Base-by-base conservation (phyloP, 1,140 invertebrate genomes). In the Leptopilina boulardi region DNA sequence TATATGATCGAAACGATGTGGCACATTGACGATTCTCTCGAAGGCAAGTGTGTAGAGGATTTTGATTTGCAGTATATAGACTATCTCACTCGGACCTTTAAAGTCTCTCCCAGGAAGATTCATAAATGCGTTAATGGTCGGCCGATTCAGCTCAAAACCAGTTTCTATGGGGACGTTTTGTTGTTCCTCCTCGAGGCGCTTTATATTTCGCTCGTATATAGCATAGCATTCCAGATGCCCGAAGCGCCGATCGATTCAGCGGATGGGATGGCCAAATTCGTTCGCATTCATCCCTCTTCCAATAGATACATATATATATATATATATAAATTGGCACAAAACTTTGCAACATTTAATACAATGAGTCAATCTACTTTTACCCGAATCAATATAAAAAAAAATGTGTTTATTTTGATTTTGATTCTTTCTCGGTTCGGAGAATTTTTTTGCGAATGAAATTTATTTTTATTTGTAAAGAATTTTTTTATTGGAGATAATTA, bases 101-200 rank as follows among this genome's bases (percentile, higher is more conserved):
- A 66, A 66, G 26, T 23, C 59, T 66, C 59, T 66, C 59, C 59
- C 59, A 66, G 59, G 59, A 66, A 66, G 59, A 66, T 66, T 66
- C 59, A 66, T 66, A 66, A 66, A 66, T 23, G 59, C 59, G 59
- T 66, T 66, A 66, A 66, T 66, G 59, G 59, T 66, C 59, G 59
- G 59, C 13, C 26, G 26, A 23, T 66, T n/a, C 59, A 66, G 59
- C 26, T 66, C 23, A 66, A 66, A 66, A 66, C 59, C 59, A 66
- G 59, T 66, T 66, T 66, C 59, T 66, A 66, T 66, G 59, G 59
- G 59, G 59, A 66, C 59, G 59, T 66, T 66, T 66, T 66, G 59
- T 66, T 66, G 59, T 66, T 34, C 59, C 59, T 66, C 59, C 59
- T 66, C 56, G 56, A 66, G 56, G 56, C 56, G 21, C 56, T 66